Percentiles rank a stretch among this genome's conserved stretches.
Conservation (phyloP, 2,888 invertebrate species). For the Cartodere bifasciata region DNA sequence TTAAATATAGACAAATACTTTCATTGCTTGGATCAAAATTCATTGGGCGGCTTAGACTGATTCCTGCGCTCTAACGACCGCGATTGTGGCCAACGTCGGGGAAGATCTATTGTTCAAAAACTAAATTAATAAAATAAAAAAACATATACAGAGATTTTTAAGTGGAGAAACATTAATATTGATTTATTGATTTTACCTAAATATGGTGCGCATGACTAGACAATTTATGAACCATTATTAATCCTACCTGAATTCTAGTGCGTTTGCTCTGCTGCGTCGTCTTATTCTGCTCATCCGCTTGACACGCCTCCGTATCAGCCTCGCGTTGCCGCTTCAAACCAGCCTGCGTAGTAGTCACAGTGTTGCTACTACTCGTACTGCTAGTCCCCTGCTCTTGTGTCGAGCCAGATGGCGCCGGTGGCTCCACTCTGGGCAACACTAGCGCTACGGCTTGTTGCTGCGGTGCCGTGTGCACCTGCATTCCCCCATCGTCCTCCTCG, state of each 20-base stretch:
- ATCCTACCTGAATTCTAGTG: slow-evolving; percentile 41
- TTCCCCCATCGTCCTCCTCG: slow-evolving; percentile 36
- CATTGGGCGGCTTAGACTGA: too few relatives aligned
- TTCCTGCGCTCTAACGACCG: too few relatives aligned
- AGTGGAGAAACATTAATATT: too few relatives aligned
- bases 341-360: slow-evolving; percentile 55
- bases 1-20: too few relatives aligned
- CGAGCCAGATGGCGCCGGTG: slow-evolving; percentile 34
- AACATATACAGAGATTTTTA: too few relatives aligned
- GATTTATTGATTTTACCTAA: too few relatives aligned
- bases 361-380: slow-evolving; percentile 46
- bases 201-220: too few relatives aligned
- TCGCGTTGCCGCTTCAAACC: slow-evolving; percentile 48
- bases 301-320: slow-evolving; percentile 41
- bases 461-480: slow-evolving; percentile 23
- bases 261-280: slow-evolving; percentile 38
- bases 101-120: too few relatives aligned
- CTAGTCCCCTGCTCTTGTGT: slow-evolving; percentile 31
- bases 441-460: slow-evolving; percentile 55
- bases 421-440: slow-evolving; percentile 57
- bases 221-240: too few relatives aligned
- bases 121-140: too few relatives aligned
- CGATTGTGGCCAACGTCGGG: too few relatives aligned
- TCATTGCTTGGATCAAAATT: too few relatives aligned
- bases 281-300: slow-evolving; percentile 35